Conservation (phyloP, 2,888 invertebrate species). For the Lasioglossum marginatum region DNA sequence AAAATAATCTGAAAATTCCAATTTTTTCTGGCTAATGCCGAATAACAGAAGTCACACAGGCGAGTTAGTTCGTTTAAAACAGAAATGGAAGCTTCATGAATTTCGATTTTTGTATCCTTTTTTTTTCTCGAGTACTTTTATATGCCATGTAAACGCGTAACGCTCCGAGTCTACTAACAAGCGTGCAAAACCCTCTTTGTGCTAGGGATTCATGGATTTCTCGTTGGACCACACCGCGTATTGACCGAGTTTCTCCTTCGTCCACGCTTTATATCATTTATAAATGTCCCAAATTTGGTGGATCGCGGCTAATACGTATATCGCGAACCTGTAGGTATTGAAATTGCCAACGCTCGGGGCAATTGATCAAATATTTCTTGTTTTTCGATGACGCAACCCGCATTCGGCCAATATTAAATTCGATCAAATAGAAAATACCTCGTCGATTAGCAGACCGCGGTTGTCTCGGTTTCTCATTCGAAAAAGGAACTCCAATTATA, state of each 20-base stretch:
- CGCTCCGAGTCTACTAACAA: not conserved
- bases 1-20: not conserved
- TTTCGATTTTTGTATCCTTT: not conserved
- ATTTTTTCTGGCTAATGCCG: not conserved
- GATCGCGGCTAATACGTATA: not conserved
- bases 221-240: not conserved
- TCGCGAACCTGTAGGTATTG: not conserved
- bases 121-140: not conserved
- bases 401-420: slow-evolving; percentile 37
- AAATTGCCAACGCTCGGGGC: slow-evolving; percentile 3
- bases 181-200: not conserved
- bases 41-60: not conserved
- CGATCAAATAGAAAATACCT: slow-evolving; percentile 37
- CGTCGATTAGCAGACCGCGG: slow-evolving; percentile 12
- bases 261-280: not conserved
- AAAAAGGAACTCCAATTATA: slow-evolving; percentile 1
- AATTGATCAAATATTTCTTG: slow-evolving; percentile 42
- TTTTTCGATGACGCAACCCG: slow-evolving; percentile 11
- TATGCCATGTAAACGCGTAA: not conserved
- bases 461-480: not conserved
- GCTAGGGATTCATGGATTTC: not conserved
- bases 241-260: not conserved
- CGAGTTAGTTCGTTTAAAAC: not conserved
- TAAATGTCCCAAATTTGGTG: not conserved
- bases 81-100: too few species aligned